phyloP scores from a whole-genome alignment of 2,888 invertebrate genomes.

The Ectemnius lituratus region DNA sequence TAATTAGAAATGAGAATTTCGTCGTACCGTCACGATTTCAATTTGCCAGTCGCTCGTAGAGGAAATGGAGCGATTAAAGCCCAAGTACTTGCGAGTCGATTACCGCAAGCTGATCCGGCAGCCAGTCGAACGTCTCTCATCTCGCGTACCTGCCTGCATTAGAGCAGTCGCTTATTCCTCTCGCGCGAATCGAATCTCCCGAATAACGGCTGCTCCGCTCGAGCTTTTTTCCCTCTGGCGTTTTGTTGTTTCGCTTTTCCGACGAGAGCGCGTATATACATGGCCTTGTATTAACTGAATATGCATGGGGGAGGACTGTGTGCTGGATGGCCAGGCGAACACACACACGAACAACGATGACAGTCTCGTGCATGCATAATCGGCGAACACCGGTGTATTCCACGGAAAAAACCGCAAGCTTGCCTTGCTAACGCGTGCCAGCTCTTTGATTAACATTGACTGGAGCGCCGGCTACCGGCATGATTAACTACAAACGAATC shows the following conservation, averaged over 20 bases:
- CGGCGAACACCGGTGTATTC: constrained; percentile 35
- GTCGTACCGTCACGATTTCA: constrained; percentile 46
- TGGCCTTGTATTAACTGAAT: constrained; percentile 7
- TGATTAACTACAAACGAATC: no score
- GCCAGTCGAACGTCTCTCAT: no score
- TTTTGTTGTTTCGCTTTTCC: constrained; percentile 5
- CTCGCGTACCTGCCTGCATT: no score
- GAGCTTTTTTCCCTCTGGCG: constrained; percentile 1
- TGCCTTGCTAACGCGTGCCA: neutral
- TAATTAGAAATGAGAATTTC: constrained; percentile 55
- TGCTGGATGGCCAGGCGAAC: neutral
- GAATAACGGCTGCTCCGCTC: no score
- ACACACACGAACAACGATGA: constrained; percentile 9
- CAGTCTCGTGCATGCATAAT: constrained; percentile 41
- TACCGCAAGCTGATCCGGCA: constrained; percentile 36
- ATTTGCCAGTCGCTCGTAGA: constrained; percentile 53
- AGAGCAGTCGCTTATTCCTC: no score
- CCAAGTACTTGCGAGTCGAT: constrained; percentile 55
- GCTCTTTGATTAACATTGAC: neutral
- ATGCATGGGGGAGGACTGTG: constrained; percentile 9
- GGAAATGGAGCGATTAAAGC: constrained; percentile 50
- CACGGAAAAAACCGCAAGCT: constrained; percentile 12
- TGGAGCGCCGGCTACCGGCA: neutral
- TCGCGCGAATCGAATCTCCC: no score
- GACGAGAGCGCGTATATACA: neutral